Conservation (phyloP, 2,113 vertebrate species). For the Tetrax tetrax region DNA sequence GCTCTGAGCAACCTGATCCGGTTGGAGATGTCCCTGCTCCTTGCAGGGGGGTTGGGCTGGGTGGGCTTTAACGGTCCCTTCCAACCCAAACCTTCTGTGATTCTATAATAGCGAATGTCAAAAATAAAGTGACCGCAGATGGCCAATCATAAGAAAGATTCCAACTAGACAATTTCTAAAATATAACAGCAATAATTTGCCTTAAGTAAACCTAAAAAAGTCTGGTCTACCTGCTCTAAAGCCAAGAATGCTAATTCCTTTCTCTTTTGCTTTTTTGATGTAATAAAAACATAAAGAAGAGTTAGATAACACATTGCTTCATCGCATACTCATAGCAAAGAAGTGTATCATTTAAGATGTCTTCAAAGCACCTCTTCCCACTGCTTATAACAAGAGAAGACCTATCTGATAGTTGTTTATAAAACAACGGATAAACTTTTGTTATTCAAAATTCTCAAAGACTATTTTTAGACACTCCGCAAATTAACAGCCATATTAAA, state of each 20-base stretch:
- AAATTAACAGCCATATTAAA: neutral
- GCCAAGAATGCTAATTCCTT: neutral
- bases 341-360: neutral
- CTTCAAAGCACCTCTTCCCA: neutral
- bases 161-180: neutral
- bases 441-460: neutral
- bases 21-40: no score
- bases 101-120: neutral
- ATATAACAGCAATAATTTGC: neutral
- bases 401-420: neutral
- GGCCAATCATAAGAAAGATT: neutral
- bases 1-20: no score
- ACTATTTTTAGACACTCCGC: neutral
- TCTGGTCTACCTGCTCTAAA: neutral
- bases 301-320: neutral
- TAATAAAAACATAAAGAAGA: neutral
- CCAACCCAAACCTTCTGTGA: no score
- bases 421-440: neutral
- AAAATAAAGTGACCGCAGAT: neutral
- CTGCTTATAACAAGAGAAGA: neutral
- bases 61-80: no score
- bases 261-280: neutral
- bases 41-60: no score
- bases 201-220: neutral
- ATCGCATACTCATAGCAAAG: neutral